phyloP scores from a whole-genome alignment of 2,797 vertebrate species.

The Coendou prehensilis region DNA sequence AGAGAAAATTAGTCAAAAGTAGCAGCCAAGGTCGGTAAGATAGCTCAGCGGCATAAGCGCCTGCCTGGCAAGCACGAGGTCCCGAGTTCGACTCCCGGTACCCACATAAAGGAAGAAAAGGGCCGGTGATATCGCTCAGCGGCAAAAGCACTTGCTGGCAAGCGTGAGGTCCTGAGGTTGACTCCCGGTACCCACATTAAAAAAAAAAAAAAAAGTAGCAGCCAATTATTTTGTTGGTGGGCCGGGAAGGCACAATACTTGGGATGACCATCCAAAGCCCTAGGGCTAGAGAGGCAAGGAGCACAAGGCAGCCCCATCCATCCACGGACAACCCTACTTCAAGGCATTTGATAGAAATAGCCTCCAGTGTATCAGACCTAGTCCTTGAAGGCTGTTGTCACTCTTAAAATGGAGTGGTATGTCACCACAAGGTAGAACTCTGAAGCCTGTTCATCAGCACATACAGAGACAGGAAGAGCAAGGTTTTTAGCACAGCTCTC shows the following conservation, averaged over 20 bases:
- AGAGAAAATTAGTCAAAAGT: too few relatives aligned
- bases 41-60: too few relatives aligned
- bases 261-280: not conserved
- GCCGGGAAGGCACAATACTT: not conserved
- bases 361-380: not conserved
- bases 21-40: too few relatives aligned
- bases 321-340: not conserved
- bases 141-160: too few relatives aligned
- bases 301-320: not conserved
- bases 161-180: too few relatives aligned
- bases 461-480: not conserved
- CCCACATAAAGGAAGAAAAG: too few relatives aligned
- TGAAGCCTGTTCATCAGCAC: not conserved
- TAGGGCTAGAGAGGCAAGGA: not conserved
- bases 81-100: too few relatives aligned
- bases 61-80: too few relatives aligned
- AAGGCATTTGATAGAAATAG: not conserved
- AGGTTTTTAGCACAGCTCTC: constrained; percentile 29
- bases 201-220: constrained; percentile 24
- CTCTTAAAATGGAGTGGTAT: not conserved
- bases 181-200: not conserved
- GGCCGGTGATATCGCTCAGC: too few relatives aligned
- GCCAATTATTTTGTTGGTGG: not conserved
- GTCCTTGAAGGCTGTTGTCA: not conserved
- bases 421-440: not conserved